Base-by-base conservation (phyloP, 2,888 invertebrate genomes). In the Bursaphelenchus okinawaensis region DNA sequence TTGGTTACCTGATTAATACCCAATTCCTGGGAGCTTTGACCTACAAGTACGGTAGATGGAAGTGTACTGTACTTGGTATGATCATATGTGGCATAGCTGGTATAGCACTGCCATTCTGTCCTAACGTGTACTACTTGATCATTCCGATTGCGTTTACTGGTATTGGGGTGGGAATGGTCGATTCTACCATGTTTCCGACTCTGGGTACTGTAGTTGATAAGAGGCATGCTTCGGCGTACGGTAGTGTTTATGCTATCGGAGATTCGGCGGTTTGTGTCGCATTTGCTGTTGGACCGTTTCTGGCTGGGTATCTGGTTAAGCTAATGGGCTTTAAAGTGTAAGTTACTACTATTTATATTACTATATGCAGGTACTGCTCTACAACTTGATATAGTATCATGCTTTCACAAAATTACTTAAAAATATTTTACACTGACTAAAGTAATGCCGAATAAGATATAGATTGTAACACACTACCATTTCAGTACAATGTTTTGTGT, bases 141-240 rank as follows among this genome's bases (percentile, higher is more conserved):
- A 88, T 91, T 55, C 98, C 98, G 4, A 95, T 95, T 85, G 93
- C 93, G 26, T 94, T 93, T 6, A 88, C 98, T 52, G 98, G 98
- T 70, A 96, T 98, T 84, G 95, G 96, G 12, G 96, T 98, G 80
- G 96, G 96, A 84, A 75, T 63, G 51, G 96, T 98, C 57, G 98
- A 99, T 85, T 94, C 95, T 19, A 94, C 95, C 2, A 98, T 99
- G 96, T 96, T 99, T 94, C 98, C 98, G 0, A 92, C 95, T 83
- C 88, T 98, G 67, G 98, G 95, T 0, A 94, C 92, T 84, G 87
- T 98, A 69, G 96, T 98, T 8, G 98, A 98, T 83, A 91, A 98
- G 74, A 88, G 98, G 54, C 98, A 98, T 83, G 89, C 91, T 0
- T 93, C 95, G 0, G 93, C 98, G 54, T 98, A 98, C 80, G 98